A percentile compares a stretch with the other conserved stretches of the same genome.
Evolutionary conservation across 2,888 invertebrate genomes (phyloP).

Genomic region (Achlya flavicornis): DNA sequence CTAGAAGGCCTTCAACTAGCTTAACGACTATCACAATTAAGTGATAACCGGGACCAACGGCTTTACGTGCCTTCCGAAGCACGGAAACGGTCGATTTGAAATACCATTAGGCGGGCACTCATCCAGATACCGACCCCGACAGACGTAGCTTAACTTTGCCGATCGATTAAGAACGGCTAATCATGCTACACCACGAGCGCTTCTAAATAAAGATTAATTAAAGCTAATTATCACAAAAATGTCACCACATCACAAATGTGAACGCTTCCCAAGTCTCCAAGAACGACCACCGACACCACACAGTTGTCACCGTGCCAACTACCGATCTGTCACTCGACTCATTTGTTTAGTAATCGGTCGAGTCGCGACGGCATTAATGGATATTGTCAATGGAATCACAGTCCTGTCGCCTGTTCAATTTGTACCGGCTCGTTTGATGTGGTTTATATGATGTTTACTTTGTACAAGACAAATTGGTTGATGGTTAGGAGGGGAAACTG

Average conservation of each 20-base stretch:
- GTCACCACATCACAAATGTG: not conserved
- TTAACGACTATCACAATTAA: no score
- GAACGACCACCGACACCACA: constrained; percentile 24
- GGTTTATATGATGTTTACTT: constrained; percentile 66
- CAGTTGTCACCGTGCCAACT: constrained; percentile 75
- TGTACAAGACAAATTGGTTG: constrained; percentile 67
- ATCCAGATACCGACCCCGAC: no score
- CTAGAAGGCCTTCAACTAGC: no score
- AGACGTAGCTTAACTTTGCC: no score
- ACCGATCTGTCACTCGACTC: constrained; percentile 77
- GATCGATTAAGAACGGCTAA: no score
- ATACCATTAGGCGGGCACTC: no score
- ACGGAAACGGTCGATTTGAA: no score
- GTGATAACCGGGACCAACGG: no score
- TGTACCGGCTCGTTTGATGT: constrained; percentile 69
- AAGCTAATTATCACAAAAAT: not conserved
- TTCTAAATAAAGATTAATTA: not conserved
- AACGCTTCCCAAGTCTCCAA: not conserved
- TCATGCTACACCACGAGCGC: no score
- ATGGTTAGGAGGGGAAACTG: constrained; percentile 21
- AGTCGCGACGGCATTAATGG: constrained; percentile 74
- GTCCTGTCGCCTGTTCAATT: constrained; percentile 53
- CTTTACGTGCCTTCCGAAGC: no score
- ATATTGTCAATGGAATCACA: constrained; percentile 73
- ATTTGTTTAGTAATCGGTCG: constrained; percentile 80